phyloP scores from a whole-genome alignment of 2,113 vertebrate species.

The Melanotaenia duboulayi region DNA sequence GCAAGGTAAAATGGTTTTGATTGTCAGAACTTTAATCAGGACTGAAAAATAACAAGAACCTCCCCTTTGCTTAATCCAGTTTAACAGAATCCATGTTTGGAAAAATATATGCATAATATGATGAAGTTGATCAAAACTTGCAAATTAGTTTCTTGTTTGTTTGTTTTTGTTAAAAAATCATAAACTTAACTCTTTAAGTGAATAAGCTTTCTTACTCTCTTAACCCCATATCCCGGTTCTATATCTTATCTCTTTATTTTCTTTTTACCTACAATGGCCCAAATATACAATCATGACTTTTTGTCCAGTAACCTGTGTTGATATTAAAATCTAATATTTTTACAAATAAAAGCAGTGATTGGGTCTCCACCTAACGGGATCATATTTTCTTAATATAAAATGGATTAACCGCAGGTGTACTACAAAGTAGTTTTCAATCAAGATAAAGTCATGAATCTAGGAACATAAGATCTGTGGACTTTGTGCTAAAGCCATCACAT shows the following conservation, averaged over 20 bases:
- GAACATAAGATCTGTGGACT: neutral
- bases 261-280: neutral
- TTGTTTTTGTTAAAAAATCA: too few species aligned
- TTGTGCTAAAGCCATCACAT: neutral
- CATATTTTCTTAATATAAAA: neutral
- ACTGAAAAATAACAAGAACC: too few species aligned
- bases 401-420: neutral
- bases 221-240: too few species aligned
- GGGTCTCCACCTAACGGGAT: neutral
- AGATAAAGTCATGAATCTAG: neutral
- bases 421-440: neutral
- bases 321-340: neutral
- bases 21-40: neutral
- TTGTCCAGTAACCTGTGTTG: neutral
- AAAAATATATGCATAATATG: too few species aligned
- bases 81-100: too few species aligned
- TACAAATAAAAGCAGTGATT: slow-evolving; percentile 3
- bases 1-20: slow-evolving; percentile 85
- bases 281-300: neutral
- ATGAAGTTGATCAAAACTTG: too few species aligned
- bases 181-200: too few species aligned
- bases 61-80: too few species aligned
- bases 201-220: too few species aligned
- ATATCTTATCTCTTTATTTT: neutral
- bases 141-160: too few species aligned